Evolutionary conservation across 2,113 vertebrate species (phyloP), one percentile per base, ranked within the genome.

Genomic region (Emydocephalus ijimae): DNA sequence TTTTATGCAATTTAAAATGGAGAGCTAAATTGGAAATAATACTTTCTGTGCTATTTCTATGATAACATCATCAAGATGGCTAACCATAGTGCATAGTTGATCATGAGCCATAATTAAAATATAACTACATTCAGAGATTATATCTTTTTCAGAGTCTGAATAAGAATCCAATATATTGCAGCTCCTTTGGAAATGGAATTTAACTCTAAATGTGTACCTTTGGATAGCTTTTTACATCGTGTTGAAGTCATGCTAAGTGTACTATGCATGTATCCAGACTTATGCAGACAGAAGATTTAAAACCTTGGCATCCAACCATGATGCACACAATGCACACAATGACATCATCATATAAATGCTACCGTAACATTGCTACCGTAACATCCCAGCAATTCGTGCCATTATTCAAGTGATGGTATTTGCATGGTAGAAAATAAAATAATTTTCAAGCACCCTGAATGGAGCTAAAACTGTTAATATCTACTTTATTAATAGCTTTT

Each of bases 151-250:
- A 90, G 94, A 23, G 39, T 87, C 89, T 3, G 45, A 24, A 39
- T 45, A 89, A 92, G 89, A 94, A 87, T 91, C 59, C 87, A 89
- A 0, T 3, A 89, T 94, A 89, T 10, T 91, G 3, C 95, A 94
- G 88, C 45, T 45, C 0, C 88, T 90, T 92, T 18, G 64, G 88
- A 92, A 23, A 9, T 93, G 56, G 86, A 7, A 39, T 91, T 92
- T 93, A 81, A 90, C 8, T 39, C 89, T 61, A 69, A 85, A n/a
- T 10, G 12, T 74, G 1, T 20, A 91, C 89, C 87, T 18, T 0
- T 18, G 26, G 91, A 88, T 94, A 39, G 3, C 12, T 87, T 91
- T 52, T 85, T 10, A 87, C 43, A 39, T 2, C 7, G 15, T 64
- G 43, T 45, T 55, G 74, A 56, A 74, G 15, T 74, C n/a, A 11